Evolutionary conservation across 2,888 invertebrate genomes (phyloP).

Genomic region (Sturmia bella): DNA sequence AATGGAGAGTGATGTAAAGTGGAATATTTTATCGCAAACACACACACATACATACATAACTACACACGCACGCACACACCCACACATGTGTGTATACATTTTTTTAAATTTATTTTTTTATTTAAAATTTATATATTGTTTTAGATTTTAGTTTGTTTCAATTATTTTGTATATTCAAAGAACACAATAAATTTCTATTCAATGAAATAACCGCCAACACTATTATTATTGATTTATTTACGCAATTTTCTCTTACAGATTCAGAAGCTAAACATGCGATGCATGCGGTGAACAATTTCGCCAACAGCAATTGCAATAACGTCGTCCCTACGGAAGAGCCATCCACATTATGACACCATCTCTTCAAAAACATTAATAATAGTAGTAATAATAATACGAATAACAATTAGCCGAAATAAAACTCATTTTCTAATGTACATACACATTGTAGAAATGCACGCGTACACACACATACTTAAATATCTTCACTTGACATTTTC

Average conservation of each 20-base stretch:
- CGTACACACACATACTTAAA: constrained; percentile 7
- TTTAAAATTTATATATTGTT: constrained; percentile 63
- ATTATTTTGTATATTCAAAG: constrained; percentile 69
- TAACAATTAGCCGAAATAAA: constrained; percentile 30
- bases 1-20: constrained; percentile 45
- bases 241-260: constrained; percentile 58
- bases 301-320: constrained; percentile 38
- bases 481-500: constrained; percentile 5
- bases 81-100: constrained; percentile 57
- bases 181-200: constrained; percentile 56
- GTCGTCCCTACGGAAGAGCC: constrained; percentile 73
- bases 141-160: constrained; percentile 29
- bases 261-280: constrained; percentile 66
- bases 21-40: constrained; percentile 60
- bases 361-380: constrained; percentile 78
- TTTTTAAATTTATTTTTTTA: constrained; percentile 74
- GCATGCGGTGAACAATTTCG: constrained; percentile 67
- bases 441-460: constrained; percentile 28
- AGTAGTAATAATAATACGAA: constrained; percentile 73
- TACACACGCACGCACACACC: constrained; percentile 61
- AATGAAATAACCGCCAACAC: not conserved
- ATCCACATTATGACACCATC: constrained; percentile 81
- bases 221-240: constrained; percentile 20
- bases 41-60: constrained; percentile 25
- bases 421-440: constrained; percentile 28